phyloP scores from a whole-genome alignment of 2,113 vertebrate genomes.

The Ailuropoda melanoleuca region DNA sequence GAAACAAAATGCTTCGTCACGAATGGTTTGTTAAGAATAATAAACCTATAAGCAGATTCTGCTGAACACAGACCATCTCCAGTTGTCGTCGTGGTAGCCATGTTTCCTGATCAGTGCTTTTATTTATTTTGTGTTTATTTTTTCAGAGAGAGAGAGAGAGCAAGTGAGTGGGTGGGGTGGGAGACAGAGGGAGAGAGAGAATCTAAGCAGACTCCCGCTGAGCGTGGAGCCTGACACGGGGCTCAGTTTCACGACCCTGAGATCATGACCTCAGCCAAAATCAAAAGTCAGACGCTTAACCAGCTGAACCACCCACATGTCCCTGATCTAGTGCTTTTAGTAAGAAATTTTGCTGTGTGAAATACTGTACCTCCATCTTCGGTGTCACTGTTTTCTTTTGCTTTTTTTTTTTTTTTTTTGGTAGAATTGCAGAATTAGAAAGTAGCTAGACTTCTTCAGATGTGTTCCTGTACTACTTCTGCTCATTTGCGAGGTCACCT shows the following conservation, averaged over 20 bases:
- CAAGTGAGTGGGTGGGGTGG: background rate
- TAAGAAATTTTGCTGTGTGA: constrained; percentile 1
- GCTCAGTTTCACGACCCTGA: background rate
- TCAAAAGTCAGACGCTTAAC: background rate
- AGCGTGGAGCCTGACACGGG: background rate
- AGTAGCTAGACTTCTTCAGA: background rate
- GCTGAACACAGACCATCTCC: background rate
- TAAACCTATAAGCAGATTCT: background rate
- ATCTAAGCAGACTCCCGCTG: background rate
- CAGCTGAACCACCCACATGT: background rate
- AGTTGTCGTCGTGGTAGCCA: background rate
- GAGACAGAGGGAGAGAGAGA: background rate
- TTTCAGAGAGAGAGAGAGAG: background rate
- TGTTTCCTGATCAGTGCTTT: background rate
- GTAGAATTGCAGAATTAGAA: background rate
- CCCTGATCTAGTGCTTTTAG: background rate
- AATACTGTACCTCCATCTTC: background rate
- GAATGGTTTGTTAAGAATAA: constrained; percentile 11
- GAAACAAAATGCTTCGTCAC: constrained; percentile 40
- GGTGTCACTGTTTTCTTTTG: background rate
- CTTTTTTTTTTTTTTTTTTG: background rate
- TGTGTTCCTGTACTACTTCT: background rate
- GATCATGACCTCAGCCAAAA: background rate
- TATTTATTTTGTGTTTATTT: background rate
- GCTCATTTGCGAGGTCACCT: background rate